Base-by-base conservation (phyloP, 2,113 vertebrate species). In the Nycticorax nycticorax region DNA sequence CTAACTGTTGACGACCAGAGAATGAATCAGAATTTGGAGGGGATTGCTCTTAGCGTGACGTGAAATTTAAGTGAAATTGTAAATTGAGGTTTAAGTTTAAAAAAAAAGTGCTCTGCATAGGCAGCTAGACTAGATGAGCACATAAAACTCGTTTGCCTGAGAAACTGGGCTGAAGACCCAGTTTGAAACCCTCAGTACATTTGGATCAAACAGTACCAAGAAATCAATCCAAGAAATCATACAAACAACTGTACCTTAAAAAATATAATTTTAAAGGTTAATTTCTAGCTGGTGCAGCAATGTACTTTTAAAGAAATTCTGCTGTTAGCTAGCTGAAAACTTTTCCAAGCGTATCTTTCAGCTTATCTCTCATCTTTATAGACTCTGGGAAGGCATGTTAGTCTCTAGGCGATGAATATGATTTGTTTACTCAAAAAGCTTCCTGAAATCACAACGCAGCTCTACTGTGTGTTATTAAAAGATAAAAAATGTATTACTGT, bases 401-500 rank as follows among this genome's bases (percentile, higher is more conserved):
- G 84, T 85, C 80, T 94, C 83, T 50, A 89, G 57, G 92, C 1
- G 1, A 66, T 85, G 80, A 91, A 88, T 82, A 76, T 22, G 41
- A 95, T 93, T 97, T 97, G 89, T 96, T 97, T 97, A 97, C 95
- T 82, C 77, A 73, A 93, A 95, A 39, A 82, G 83, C 56, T 93
- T 90, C 86, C 83, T 75, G 69, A 92, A 91, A 84, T 81, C 86
- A 62, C 66, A 89, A 37, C 4, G 2, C 60, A 57, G 60, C 89
- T 82, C 66, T 85, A 56, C 56, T 53, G 56, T 78, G 89, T 94
- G 96, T 85, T 95, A 96, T 95, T 97, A 94, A 95, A 94, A 92
- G 93, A 96, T 96, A 96, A 97, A 94, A 96, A 96, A 94, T 75
- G 59, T 91, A 89, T 96, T 96, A 97, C 94, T 86, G 91, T 89